Percentiles rank a stretch among this genome's conserved stretches.
These are phyloP conservation scores for Villa cingulata DNA, from an alignment of 2,888 invertebrate species.

Conservation along the genomic window DNA sequence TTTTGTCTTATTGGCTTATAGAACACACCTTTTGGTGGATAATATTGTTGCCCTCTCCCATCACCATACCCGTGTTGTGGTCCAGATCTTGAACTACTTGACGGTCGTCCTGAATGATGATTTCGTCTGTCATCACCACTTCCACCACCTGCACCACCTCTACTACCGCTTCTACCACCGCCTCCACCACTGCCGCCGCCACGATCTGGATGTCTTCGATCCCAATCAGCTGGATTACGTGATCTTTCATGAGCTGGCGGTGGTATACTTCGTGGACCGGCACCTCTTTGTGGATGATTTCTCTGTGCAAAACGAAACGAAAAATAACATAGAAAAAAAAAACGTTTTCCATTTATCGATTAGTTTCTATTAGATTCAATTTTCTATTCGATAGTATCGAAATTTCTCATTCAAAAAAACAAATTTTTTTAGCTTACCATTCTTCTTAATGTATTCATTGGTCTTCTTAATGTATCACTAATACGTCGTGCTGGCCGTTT, in stretches of 20 bases:
- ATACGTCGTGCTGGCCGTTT: slow-evolving; percentile 88
- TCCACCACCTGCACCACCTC: slow-evolving; percentile 27
- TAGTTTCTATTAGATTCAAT: too few relatives aligned
- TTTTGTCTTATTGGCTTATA: slow-evolving; percentile 18
- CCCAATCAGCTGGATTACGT: slow-evolving; percentile 31
- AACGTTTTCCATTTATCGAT: too few relatives aligned
- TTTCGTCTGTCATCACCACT: slow-evolving; percentile 24
- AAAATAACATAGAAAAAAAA: not conserved
- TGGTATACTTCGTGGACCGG: slow-evolving; percentile 37
- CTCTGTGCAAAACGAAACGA: not conserved
- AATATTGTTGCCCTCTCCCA: slow-evolving; percentile 58
- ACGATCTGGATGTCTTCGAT: slow-evolving; percentile 24
- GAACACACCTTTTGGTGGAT: slow-evolving; percentile 53
- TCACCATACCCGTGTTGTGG: slow-evolving; percentile 54
- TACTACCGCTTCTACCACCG: slow-evolving; percentile 22
- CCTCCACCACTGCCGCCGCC: slow-evolving; percentile 27
- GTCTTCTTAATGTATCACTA: slow-evolving; percentile 78
- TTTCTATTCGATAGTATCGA: too few relatives aligned
- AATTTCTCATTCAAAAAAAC: too few relatives aligned
- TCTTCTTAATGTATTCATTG: slow-evolving; percentile 79
- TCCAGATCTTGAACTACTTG: slow-evolving; percentile 34
- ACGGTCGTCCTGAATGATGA: slow-evolving; percentile 31
- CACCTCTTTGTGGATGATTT: slow-evolving; percentile 20
- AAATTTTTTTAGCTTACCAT: slow-evolving; percentile 47
- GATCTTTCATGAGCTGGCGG: slow-evolving; percentile 38